Conservation (phyloP, 2,888 invertebrate species). For the Drosophila pseudotalamancana region DNA sequence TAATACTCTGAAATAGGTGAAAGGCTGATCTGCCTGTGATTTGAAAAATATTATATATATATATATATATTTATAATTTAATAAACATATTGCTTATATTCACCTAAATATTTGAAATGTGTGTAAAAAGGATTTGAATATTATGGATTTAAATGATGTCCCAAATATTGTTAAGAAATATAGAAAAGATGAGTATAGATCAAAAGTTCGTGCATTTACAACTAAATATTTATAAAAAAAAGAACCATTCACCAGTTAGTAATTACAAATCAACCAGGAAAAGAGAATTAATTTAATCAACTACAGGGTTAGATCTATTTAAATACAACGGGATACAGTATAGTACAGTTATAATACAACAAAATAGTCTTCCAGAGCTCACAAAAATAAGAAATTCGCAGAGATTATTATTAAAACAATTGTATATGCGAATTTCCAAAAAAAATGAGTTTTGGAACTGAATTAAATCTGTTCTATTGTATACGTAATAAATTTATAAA, state of each 20-base stretch:
- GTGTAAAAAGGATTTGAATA: too few relatives aligned
- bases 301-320: background rate
- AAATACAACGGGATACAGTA: background rate
- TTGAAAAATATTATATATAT: too few relatives aligned
- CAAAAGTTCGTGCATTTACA: background rate
- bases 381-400: background rate
- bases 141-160: background rate
- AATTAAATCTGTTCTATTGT: background rate
- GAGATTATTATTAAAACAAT: background rate
- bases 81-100: too few relatives aligned
- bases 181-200: too few relatives aligned
- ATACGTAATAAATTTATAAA: background rate
- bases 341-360: background rate
- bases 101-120: too few relatives aligned
- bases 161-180: background rate
- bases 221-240: background rate
- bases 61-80: too few relatives aligned
- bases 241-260: conserved; percentile 3
- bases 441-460: background rate
- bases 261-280: background rate
- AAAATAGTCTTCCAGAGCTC: background rate
- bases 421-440: background rate
- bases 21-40: too few relatives aligned
- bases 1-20: too few relatives aligned
- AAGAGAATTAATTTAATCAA: conserved; percentile 3